Base-by-base conservation (phyloP, 2,888 invertebrate genomes). In the Mythimna pallens region DNA sequence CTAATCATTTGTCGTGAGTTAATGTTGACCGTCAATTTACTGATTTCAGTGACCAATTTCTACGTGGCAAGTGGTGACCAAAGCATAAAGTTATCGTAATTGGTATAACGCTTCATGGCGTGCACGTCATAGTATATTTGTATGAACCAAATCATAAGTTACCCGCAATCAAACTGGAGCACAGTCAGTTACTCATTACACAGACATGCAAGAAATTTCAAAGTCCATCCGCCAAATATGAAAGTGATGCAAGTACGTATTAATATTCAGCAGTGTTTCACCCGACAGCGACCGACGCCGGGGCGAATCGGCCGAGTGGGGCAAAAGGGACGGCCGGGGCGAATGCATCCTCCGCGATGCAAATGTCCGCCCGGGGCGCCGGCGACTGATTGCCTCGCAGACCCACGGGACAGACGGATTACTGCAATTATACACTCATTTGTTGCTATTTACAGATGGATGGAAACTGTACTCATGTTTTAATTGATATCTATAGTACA, bases 361-460 rank as follows among this genome's bases (percentile, higher is more conserved):
- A 82, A 86, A 85, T 85, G 79, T 65, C 71, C 68, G 86, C 86
- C 86, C 79, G 82, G 65, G 86, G 86, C 80, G 67, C 57, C 73
- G 14, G 68, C 83, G 79, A 73, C 64, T 82, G 84, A 85, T 85
- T 85, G 85, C 80, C 82, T 82, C 80, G 68, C 67, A 69, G 64
- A 65, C 78, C 76, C 77, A 59, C 74, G 74, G 77, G 77, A 82
- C 79, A 70, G 79, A 73, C 85, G 86, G 82, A 85, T 85, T 85
- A 86, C 81, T 78, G 78, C 82, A 85, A 86, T 86, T 86, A 86
- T 82, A 81, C 80, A 81, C 67, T 82, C 76, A 82, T 85, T 84
- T 85, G 84, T 86, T 81, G 76, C 80, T 84, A 83, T 83, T 85
- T 82, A 78, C 80, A 78, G 73, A 79, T 80, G 62, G 69, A 77